Conservation (phyloP, 2,797 vertebrate species). For the Lycodopsis pacificus region DNA sequence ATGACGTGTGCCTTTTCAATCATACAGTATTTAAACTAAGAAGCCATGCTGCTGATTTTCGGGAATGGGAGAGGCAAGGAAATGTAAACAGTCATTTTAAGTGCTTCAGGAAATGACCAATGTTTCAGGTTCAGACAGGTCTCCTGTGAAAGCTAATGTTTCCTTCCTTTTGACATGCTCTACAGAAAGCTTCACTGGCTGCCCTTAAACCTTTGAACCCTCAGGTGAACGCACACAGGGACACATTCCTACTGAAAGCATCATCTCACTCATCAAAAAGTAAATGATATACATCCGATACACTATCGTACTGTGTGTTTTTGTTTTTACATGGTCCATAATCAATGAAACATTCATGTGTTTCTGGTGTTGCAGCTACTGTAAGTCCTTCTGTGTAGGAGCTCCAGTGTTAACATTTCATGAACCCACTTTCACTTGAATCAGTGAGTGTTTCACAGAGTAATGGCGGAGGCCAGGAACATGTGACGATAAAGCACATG, state of each 20-base stretch:
- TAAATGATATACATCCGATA: too few relatives aligned
- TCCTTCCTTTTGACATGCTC: neutral
- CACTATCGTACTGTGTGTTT: too few relatives aligned
- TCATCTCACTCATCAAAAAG: neutral
- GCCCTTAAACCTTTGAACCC: constrained; percentile 9
- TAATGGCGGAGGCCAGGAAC: neutral
- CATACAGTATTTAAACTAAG: neutral
- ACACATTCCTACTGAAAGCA: neutral
- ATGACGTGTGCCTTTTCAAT: neutral
- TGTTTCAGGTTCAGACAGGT: constrained; percentile 6
- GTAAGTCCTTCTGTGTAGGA: neutral
- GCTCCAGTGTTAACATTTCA: neutral
- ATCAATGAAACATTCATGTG: neutral
- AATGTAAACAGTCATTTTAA: neutral
- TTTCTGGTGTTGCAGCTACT: neutral
- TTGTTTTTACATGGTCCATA: neutral
- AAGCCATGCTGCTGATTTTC: neutral
- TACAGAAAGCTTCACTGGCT: neutral
- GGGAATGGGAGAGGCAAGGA: neutral
- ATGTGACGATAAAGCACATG: neutral
- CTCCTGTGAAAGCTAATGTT: neutral
- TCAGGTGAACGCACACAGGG: neutral
- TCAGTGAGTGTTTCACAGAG: neutral
- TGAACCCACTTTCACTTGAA: neutral
- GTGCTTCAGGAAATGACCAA: neutral